Evolutionary conservation across 2,888 invertebrate genomes (phyloP).

Genomic region (Lordiphosa fenestrarum): DNA sequence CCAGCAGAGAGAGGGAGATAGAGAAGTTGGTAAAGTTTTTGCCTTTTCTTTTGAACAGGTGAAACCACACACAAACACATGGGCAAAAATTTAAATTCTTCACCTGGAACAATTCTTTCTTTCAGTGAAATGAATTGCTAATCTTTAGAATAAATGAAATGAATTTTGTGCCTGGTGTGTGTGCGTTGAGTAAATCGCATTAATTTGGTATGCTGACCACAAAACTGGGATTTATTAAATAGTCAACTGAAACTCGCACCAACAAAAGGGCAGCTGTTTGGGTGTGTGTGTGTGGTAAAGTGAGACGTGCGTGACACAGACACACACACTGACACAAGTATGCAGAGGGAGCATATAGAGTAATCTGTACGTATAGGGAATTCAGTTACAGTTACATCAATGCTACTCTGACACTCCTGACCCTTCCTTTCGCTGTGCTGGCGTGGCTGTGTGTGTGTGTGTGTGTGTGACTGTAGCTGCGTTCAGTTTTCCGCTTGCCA

Average conservation of each 20-base stretch:
- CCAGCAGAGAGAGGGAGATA: constrained; percentile 18
- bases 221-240: constrained; percentile 69
- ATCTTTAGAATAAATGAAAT: constrained; percentile 73
- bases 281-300: neutral
- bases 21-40: constrained; percentile 45
- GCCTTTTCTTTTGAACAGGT: constrained; percentile 23
- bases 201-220: constrained; percentile 76
- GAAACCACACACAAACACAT: constrained; percentile 50
- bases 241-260: constrained; percentile 16
- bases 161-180: constrained; percentile 46
- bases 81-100: constrained; percentile 49
- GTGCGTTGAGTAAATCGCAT: constrained; percentile 63
- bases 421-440: constrained; percentile 21
- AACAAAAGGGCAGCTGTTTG: constrained; percentile 1
- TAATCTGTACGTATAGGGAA: constrained; percentile 14
- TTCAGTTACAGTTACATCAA: constrained; percentile 37
- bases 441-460: neutral
- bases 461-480: constrained; percentile 21
- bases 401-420: constrained; percentile 18
- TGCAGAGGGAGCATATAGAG: constrained; percentile 5
- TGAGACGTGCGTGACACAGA: constrained; percentile 47
- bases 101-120: constrained; percentile 52
- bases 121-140: constrained; percentile 67
- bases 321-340: constrained; percentile 24
- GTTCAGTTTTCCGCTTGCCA: constrained; percentile 49